phyloP scores from a whole-genome alignment of 2,113 vertebrate species.

The Crotalus tigris region DNA sequence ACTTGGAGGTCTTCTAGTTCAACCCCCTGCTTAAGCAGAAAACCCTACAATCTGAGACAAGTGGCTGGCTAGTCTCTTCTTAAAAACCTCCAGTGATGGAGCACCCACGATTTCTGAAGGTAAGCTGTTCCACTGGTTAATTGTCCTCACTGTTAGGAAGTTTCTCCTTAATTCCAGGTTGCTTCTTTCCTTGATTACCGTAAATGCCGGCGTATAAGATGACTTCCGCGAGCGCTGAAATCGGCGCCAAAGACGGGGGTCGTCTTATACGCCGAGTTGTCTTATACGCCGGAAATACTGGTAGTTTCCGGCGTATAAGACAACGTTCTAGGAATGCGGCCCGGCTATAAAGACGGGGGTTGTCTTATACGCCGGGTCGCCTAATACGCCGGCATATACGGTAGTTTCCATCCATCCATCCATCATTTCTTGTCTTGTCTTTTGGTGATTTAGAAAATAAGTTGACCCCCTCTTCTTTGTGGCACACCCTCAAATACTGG shows the following conservation, averaged over 20 bases:
- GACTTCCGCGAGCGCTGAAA: no score
- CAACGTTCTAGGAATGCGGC: no score
- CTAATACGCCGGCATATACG: no score
- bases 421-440: neutral
- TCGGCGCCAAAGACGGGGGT: no score
- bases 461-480: neutral
- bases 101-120: neutral
- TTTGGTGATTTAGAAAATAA: neutral
- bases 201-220: no score
- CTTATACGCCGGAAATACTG: no score
- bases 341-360: no score
- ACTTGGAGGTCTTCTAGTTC: neutral
- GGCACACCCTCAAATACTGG: neutral
- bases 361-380: no score
- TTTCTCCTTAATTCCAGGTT: neutral
- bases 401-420: neutral
- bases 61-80: neutral
- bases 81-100: neutral
- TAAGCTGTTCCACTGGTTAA: neutral
- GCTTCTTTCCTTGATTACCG: neutral
- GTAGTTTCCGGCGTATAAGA: no score
- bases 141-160: neutral
- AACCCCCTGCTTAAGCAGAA: neutral
- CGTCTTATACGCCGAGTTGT: no score
- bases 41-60: neutral